Percentiles rank a stretch among this genome's conserved stretches.
These are phyloP conservation scores for Unio pictorum DNA, from an alignment of 2,888 invertebrate genomes.

Conservation along the genomic window DNA sequence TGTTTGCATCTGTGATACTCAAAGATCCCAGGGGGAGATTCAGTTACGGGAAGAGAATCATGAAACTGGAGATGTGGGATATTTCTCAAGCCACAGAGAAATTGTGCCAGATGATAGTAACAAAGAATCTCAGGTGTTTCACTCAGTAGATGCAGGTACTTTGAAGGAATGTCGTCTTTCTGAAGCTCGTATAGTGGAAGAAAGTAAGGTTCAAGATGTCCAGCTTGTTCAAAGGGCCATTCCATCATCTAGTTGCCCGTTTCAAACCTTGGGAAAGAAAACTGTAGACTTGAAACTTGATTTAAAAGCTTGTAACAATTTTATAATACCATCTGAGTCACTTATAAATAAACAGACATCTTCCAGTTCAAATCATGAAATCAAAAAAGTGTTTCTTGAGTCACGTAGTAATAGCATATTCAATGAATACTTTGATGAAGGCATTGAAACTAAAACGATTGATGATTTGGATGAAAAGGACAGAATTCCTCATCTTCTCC, in stretches of 20 bases:
- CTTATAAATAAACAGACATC: no score
- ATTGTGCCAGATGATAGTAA: no score
- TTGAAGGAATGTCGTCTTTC: conserved; percentile 44
- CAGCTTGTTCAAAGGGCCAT: conserved; percentile 34
- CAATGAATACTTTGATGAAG: conserved; percentile 64
- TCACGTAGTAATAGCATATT: conserved; percentile 63
- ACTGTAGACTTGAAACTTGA: not conserved
- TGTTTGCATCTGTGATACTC: no score
- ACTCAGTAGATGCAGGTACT: conserved; percentile 2
- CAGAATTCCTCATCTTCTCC: conserved; percentile 34
- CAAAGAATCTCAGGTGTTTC: no score
- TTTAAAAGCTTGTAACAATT: no score
- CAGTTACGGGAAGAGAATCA: not conserved
- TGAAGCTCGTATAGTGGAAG: conserved; percentile 39
- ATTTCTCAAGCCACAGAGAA: not conserved
- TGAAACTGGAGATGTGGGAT: not conserved
- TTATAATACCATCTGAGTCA: no score
- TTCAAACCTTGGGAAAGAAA: not conserved
- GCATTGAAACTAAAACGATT: conserved; percentile 53
- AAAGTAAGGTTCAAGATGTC: conserved; percentile 40
- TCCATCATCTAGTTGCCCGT: not conserved
- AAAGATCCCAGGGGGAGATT: not conserved
- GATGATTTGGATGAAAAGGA: conserved; percentile 54
- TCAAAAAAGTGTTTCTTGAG: conserved; percentile 42
- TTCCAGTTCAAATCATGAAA: conserved; percentile 17